Evolutionary conservation across 2,797 vertebrate species (phyloP).

Genomic region (Ciconia nigra): DNA sequence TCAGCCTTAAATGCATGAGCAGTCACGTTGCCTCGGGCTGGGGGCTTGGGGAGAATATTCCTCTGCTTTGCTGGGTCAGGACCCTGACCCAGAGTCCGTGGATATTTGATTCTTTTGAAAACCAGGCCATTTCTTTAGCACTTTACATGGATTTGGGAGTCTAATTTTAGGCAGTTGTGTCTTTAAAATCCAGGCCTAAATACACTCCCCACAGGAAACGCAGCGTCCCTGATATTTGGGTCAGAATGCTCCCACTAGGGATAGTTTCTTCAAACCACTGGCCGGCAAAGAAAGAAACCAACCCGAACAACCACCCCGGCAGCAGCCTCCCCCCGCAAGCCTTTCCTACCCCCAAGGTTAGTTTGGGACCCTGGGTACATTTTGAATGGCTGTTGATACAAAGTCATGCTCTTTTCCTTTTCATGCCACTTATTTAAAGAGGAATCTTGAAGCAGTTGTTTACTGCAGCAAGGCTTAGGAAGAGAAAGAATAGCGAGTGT

Average conservation of each 20-base stretch:
- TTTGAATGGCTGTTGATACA: slow-evolving; percentile 38
- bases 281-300: neutral
- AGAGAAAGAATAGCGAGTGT: neutral
- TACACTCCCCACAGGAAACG: neutral
- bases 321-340: neutral
- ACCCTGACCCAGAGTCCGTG: neutral
- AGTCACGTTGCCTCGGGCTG: neutral
- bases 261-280: neutral
- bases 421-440: slow-evolving; percentile 52
- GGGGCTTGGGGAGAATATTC: neutral
- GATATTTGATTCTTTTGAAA: slow-evolving; percentile 13
- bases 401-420: slow-evolving; percentile 48
- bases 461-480: slow-evolving; percentile 31
- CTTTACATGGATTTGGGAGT: neutral
- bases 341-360: slow-evolving; percentile 24
- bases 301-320: neutral
- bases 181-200: neutral
- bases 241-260: neutral
- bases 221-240: neutral
- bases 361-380: neutral
- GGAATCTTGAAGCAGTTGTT: slow-evolving; percentile 42
- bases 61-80: slow-evolving; percentile 15
- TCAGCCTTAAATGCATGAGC: slow-evolving; percentile 12
- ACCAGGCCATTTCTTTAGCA: neutral
- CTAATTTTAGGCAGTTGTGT: neutral